Evolutionary conservation across 2,797 vertebrate species (phyloP).

Genomic region (Decapterus maruadsi): DNA sequence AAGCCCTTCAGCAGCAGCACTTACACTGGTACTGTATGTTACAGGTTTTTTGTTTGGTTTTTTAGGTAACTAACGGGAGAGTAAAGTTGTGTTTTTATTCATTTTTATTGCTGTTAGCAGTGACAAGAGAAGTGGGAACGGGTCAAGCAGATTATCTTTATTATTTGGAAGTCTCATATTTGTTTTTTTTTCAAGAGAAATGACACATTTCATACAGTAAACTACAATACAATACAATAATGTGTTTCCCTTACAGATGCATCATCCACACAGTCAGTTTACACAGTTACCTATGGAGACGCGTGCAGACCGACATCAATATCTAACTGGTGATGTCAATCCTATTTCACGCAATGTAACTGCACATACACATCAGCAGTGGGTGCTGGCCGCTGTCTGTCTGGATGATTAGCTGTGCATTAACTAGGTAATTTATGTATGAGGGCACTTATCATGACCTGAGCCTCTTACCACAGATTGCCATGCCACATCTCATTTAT

Average conservation of each 20-base stretch:
- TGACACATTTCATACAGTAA: not conserved
- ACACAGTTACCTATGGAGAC: slow-evolving; percentile 12
- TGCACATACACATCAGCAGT: slow-evolving; percentile 29
- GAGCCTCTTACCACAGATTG: slow-evolving; percentile 76
- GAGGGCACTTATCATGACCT: slow-evolving; percentile 76
- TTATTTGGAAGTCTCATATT: not conserved
- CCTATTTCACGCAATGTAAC: slow-evolving; percentile 44
- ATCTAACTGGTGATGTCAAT: slow-evolving; percentile 54
- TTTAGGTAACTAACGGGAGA: too few relatives aligned
- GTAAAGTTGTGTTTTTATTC: too few relatives aligned
- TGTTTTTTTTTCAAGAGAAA: not conserved
- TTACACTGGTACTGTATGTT: too few relatives aligned
- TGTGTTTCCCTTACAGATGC: slow-evolving; percentile 1
- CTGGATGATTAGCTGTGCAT: slow-evolving; percentile 77
- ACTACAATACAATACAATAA: not conserved
- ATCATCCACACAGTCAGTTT: slow-evolving; percentile 1
- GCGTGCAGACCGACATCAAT: slow-evolving; percentile 26
- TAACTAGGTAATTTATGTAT: slow-evolving; percentile 81
- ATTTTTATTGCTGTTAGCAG: too few relatives aligned
- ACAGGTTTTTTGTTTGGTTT: too few relatives aligned
- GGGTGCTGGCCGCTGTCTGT: slow-evolving; percentile 55
- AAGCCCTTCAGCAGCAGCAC: too few relatives aligned
- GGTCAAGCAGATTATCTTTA: not conserved
- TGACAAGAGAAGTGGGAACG: not conserved
- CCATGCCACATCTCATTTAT: slow-evolving; percentile 79